Evolutionary conservation across 2,113 vertebrate genomes (phyloP).

Genomic region (Albula glossodonta): DNA sequence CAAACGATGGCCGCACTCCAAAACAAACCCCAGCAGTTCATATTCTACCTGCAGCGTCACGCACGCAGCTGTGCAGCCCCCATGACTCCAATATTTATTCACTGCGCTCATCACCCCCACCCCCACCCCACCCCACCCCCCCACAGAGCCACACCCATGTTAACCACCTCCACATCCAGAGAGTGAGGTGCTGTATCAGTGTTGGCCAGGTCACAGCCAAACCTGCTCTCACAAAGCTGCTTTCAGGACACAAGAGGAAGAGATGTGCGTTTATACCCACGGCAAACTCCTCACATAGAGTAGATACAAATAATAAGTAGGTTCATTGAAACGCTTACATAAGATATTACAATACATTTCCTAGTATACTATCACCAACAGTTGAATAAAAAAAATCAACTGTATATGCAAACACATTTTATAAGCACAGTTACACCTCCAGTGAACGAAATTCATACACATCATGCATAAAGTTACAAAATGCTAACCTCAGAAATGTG

Average conservation of each 20-base stretch:
- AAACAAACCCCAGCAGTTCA: not conserved
- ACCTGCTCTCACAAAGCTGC: not conserved
- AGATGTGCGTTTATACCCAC: not conserved
- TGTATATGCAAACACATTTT: not conserved
- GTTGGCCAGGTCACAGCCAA: not conserved
- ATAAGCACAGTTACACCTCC: not conserved
- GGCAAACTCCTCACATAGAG: too few species aligned
- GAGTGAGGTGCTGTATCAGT: not conserved
- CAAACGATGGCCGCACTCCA: not conserved
- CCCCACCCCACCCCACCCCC: not conserved
- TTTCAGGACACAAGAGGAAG: not conserved
- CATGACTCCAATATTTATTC: not conserved
- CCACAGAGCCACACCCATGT: not conserved
- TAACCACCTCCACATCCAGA: not conserved
- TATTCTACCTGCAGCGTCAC: not conserved
- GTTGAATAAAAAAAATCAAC: not conserved
- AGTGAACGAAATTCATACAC: not conserved
- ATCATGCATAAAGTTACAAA: not conserved
- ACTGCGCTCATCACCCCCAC: not conserved
- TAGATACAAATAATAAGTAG: too few species aligned
- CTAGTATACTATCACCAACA: too few species aligned
- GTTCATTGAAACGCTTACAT: too few species aligned
- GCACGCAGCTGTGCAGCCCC: not conserved
- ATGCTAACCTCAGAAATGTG: not conserved
- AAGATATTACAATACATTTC: not conserved